Base-by-base conservation (phyloP, 2,888 invertebrate genomes). In the Pristionchus entomophagus region DNA sequence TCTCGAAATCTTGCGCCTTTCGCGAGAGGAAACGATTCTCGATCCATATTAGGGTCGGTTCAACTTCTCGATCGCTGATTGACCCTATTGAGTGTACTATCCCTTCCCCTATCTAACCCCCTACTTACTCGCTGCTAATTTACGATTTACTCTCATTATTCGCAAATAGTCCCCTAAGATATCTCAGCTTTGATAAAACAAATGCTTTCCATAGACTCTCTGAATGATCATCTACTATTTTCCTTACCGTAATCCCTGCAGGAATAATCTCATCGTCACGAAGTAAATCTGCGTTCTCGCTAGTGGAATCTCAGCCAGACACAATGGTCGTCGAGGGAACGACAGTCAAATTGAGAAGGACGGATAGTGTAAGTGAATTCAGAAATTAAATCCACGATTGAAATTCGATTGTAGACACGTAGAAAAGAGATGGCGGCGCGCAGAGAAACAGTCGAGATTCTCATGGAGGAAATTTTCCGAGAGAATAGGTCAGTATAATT, bases 381-480 rank as follows among this genome's bases (percentile, higher is more conserved):
- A n/a, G n/a, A n/a, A n/a, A n/a, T n/a, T n/a, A n/a, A n/a, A n/a
- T n/a, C n/a, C n/a, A n/a, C n/a, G n/a, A n/a, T n/a, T n/a, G n/a
- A n/a, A 41, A 45, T 12, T 53, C 12, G 6, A 29, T 78, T 78
- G 12, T 32, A 80, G 78, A 80, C 51, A 12, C 78, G 78, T 10
- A 14, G 51, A 14, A 49, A 29, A 12, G 78, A 80, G 56, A 56
- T 82, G 56, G 29, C 56, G 0, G 56, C 82, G 0, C 35, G 82
- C 0, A 35, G 82, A 41, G 82, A 82, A 26, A 82, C 82, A 38
- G 82, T 82, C 19, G 82, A 82, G 41, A 82, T 82, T 41, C 41
- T 82, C 32, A 82, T 82, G 82, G 82, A 82, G 41, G 82, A 82
- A 19, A 82, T 82, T 59, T 56, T 82, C 26, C 32, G 82, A 19